Conservation (phyloP, 2,113 vertebrate species). For the Neolamprologus modestus region DNA sequence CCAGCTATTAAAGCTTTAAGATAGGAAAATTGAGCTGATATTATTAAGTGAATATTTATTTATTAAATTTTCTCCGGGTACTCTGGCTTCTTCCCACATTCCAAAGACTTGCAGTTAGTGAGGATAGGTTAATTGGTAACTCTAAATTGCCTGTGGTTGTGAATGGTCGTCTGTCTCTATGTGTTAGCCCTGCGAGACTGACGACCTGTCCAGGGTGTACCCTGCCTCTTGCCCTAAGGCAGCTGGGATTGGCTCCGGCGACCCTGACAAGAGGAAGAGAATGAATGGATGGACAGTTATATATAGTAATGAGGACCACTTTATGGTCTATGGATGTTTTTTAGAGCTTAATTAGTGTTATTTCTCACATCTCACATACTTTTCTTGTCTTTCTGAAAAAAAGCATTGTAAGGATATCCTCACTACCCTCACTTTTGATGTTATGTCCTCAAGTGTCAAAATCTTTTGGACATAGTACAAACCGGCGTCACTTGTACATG, state of each 20-base stretch:
- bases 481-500: neutral
- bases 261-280: neutral
- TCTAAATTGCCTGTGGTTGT: neutral
- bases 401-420: neutral
- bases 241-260: neutral
- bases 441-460: neutral
- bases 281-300: neutral
- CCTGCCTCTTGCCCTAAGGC: neutral
- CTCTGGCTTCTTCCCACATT: neutral
- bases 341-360: neutral
- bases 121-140: neutral
- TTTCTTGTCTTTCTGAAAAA: neutral
- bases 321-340: neutral
- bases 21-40: neutral
- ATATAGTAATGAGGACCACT: neutral
- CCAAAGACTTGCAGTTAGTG: neutral
- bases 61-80: neutral
- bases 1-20: neutral
- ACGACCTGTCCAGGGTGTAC: neutral
- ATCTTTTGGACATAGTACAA: neutral
- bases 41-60: neutral
- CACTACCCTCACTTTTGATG: neutral
- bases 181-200: neutral
- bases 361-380: neutral
- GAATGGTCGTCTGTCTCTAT: neutral